A percentile compares a stretch with the other conserved stretches of the same genome.
phyloP scores from a whole-genome alignment of 2,797 vertebrate genomes.

The Manis crassicaudata region DNA sequence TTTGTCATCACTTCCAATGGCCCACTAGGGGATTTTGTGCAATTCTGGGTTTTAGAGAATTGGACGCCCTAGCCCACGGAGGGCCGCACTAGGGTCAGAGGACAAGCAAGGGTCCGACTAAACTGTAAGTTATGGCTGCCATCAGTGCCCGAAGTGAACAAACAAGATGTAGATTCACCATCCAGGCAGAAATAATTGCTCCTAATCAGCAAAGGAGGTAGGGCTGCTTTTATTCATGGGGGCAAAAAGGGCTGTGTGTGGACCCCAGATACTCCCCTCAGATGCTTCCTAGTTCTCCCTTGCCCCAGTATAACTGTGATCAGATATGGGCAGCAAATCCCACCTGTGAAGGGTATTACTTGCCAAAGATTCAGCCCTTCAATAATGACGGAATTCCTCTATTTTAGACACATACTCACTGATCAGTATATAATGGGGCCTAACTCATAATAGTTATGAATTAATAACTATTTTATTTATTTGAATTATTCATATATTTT shows the following conservation, averaged over 20 bases:
- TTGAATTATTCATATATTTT: neutral
- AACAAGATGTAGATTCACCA: neutral
- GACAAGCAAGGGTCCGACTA: neutral
- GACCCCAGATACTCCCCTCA: neutral
- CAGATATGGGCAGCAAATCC: neutral
- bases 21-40: neutral
- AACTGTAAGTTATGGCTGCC: neutral
- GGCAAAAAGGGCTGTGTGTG: neutral
- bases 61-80: neutral
- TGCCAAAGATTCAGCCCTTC: neutral
- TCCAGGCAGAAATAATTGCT: neutral
- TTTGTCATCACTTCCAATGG: neutral
- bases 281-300: neutral
- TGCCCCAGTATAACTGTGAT: neutral
- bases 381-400: neutral
- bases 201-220: neutral
- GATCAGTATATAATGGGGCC: neutral
- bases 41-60: neutral
- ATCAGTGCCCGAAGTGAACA: no score
- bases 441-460: neutral
- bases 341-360: neutral
- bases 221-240: neutral
- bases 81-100: neutral
- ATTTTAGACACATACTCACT: neutral
- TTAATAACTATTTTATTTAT: no score